Conservation (phyloP, 2,797 vertebrate species). For the Melopsittacus undulatus region DNA sequence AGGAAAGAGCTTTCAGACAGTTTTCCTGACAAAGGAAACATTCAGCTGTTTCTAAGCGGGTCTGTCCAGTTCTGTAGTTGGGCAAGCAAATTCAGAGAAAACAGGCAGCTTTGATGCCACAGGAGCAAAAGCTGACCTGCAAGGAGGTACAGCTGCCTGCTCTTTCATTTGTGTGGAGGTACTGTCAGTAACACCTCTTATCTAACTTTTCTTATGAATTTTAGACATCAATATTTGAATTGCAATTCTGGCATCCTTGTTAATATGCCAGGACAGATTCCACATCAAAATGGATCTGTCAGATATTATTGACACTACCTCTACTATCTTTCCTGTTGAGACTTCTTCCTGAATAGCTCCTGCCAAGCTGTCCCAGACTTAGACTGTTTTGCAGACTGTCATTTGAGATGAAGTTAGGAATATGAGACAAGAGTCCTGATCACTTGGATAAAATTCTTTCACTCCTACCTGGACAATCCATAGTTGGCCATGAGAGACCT, state of each 20-base stretch:
- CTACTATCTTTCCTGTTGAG: not conserved
- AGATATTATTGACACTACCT: not conserved
- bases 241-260: not conserved
- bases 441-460: not conserved
- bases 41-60: slow-evolving; percentile 5
- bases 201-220: not conserved
- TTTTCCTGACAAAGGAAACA: slow-evolving; percentile 6
- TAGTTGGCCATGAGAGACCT: not conserved
- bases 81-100: not conserved
- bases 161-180: not conserved
- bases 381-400: not conserved
- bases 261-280: not conserved
- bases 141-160: not conserved
- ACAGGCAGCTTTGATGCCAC: not conserved
- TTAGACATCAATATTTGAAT: not conserved
- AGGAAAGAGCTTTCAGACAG: not conserved
- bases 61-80: slow-evolving; percentile 16
- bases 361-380: not conserved
- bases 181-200: not conserved
- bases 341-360: not conserved
- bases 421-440: not conserved
- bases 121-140: not conserved
- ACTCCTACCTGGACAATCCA: not conserved
- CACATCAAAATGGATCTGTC: not conserved
- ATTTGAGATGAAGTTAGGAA: not conserved